These are phyloP conservation scores for Aphaenogaster ashmeadi DNA, from an alignment of 1,140 invertebrate species.

Conservation along the genomic window DNA sequence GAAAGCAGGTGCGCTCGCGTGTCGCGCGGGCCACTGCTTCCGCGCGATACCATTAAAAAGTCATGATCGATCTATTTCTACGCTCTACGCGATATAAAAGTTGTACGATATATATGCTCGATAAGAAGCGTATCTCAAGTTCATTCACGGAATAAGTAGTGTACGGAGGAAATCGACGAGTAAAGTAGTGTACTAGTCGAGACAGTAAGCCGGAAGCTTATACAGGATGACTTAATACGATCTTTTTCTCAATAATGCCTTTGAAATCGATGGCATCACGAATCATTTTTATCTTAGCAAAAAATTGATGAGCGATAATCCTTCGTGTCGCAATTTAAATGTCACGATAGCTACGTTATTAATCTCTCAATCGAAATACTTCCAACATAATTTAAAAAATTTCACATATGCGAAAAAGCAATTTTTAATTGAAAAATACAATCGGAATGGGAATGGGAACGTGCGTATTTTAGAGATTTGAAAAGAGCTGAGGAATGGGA, in stretches of 20 bases:
- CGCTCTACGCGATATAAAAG: background rate
- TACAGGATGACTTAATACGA: background rate
- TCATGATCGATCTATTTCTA: constrained; percentile 41
- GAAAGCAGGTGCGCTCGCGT: constrained; percentile 62
- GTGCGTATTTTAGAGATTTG: background rate
- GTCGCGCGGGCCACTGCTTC: constrained; percentile 44
- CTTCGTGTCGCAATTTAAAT: background rate
- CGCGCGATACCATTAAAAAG: constrained; percentile 40
- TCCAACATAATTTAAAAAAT: background rate
- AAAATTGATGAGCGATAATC: background rate
- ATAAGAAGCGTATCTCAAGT: background rate
- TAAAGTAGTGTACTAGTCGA: background rate
- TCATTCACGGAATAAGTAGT: background rate
- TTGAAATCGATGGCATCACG: background rate
- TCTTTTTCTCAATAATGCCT: background rate
- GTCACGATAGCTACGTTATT: background rate
- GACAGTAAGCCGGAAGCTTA: background rate
- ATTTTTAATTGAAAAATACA: background rate
- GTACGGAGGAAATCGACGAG: background rate
- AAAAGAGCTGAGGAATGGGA: constrained; percentile 50
- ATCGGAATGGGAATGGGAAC: background rate
- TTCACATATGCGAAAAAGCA: background rate
- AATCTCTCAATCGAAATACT: background rate
- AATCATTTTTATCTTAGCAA: background rate
- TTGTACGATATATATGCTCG: background rate